phyloP scores from a whole-genome alignment of 2,797 vertebrate species.

The Lophotriccus pileatus region DNA sequence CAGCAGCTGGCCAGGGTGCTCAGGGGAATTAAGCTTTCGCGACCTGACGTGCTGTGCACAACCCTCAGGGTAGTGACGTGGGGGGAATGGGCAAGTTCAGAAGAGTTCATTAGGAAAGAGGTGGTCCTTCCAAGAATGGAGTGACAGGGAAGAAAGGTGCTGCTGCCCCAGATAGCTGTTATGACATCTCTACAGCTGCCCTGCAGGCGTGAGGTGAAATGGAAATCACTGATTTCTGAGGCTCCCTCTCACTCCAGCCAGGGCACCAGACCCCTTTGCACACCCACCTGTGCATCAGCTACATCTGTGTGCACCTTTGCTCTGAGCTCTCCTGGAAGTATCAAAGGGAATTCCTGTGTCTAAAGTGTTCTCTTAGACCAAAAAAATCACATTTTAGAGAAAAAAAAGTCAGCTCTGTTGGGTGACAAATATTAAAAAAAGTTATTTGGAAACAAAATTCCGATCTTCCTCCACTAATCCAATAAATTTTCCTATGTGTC shows the following conservation, averaged over 20 bases:
- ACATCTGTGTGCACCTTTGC: background rate
- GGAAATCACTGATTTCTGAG: background rate
- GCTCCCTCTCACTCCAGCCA: background rate
- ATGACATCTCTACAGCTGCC: background rate
- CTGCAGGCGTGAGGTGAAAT: accelerated
- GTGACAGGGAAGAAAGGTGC: background rate
- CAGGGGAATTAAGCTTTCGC: background rate
- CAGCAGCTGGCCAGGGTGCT: background rate
- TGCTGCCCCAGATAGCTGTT: background rate
- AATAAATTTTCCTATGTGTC: background rate
- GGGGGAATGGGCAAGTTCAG: background rate
- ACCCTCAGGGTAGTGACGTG: background rate
- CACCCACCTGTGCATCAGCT: background rate
- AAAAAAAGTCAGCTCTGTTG: background rate
- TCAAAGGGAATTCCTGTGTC: background rate
- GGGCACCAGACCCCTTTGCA: background rate
- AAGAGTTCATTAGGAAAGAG: background rate
- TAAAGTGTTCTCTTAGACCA: background rate
- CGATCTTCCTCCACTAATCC: background rate
- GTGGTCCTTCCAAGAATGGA: background rate
- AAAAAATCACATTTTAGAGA: background rate
- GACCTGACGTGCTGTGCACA: background rate
- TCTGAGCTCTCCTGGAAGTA: background rate
- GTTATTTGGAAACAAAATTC: background rate
- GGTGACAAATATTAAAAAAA: background rate